phyloP scores from a whole-genome alignment of 2,888 invertebrate species.

The Netelia melanura region DNA sequence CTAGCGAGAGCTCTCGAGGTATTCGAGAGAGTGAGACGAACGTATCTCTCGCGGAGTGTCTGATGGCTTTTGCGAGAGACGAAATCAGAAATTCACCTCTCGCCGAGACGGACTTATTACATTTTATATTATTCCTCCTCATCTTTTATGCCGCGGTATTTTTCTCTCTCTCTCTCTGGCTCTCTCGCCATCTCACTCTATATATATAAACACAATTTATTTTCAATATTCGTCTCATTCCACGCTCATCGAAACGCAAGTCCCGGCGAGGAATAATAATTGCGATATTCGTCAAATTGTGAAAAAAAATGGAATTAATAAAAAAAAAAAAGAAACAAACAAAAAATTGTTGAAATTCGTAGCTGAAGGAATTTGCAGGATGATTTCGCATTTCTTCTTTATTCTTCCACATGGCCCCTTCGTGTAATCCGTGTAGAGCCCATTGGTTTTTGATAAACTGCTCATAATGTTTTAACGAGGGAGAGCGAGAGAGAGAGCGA shows the following conservation, averaged over 20 bases:
- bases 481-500: slow-evolving; percentile 52
- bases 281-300: slow-evolving; percentile 61
- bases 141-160: slow-evolving; percentile 27
- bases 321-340: neutral
- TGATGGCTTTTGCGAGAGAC: slow-evolving; percentile 56
- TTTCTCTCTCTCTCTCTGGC: neutral
- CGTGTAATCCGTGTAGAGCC: slow-evolving; percentile 19
- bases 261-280: slow-evolving; percentile 43
- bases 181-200: neutral
- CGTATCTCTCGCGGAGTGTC: slow-evolving; percentile 27
- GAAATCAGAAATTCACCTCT: slow-evolving; percentile 68
- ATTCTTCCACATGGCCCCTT: neutral
- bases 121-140: slow-evolving; percentile 66
- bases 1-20: slow-evolving; percentile 73
- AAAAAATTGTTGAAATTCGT: neutral
- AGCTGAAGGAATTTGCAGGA: slow-evolving; percentile 1
- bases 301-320: slow-evolving; percentile 36
- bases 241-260: slow-evolving; percentile 54
- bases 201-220: slow-evolving; percentile 29
- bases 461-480: slow-evolving; percentile 82
- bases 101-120: slow-evolving; percentile 62
- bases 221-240: slow-evolving; percentile 40
- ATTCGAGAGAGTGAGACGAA: slow-evolving; percentile 62
- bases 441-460: slow-evolving; percentile 78
- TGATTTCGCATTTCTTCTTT: slow-evolving; percentile 23